Evolutionary conservation across 2,113 vertebrate genomes (phyloP).

Genomic region (Centropristis striata): DNA sequence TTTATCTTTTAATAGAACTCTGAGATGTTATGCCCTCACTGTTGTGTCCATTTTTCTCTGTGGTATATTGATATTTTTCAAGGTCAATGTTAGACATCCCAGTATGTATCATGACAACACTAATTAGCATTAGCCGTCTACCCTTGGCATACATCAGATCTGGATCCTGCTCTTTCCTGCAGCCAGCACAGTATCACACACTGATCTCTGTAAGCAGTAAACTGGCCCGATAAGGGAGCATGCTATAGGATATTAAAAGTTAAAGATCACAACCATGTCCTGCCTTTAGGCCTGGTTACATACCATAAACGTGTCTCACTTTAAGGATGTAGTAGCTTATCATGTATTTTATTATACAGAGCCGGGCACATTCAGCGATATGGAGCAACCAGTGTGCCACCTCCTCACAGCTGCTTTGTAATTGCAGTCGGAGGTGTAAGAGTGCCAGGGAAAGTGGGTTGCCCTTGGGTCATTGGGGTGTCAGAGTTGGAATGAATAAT

Average conservation of each 20-base stretch:
- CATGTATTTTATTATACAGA: conserved; percentile 40
- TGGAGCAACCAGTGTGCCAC: conserved; percentile 27
- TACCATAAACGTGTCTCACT: conserved; percentile 9
- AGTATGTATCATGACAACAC: no score
- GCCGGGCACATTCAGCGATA: conserved; percentile 42
- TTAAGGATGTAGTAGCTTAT: conserved; percentile 38
- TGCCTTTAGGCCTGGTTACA: conserved; percentile 7
- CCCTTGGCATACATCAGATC: neutral
- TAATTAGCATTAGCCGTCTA: neutral
- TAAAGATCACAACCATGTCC: conserved; percentile 34
- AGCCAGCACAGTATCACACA: neutral
- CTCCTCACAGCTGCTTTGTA: conserved; percentile 59
- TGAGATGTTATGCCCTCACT: no score
- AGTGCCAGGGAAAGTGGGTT: conserved; percentile 50
- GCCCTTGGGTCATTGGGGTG: conserved; percentile 41
- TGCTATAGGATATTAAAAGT: conserved; percentile 29
- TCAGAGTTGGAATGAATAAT: conserved; percentile 56
- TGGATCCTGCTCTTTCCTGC: neutral
- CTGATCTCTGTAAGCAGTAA: conserved; percentile 16
- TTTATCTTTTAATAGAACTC: no score
- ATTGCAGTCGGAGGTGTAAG: conserved; percentile 57
- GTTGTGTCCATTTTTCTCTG: no score
- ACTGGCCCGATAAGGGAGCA: neutral
- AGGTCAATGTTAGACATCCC: no score
- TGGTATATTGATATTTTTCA: no score